Conservation (phyloP, 2,797 vertebrate species). For the Poeciliopsis turneri region DNA sequence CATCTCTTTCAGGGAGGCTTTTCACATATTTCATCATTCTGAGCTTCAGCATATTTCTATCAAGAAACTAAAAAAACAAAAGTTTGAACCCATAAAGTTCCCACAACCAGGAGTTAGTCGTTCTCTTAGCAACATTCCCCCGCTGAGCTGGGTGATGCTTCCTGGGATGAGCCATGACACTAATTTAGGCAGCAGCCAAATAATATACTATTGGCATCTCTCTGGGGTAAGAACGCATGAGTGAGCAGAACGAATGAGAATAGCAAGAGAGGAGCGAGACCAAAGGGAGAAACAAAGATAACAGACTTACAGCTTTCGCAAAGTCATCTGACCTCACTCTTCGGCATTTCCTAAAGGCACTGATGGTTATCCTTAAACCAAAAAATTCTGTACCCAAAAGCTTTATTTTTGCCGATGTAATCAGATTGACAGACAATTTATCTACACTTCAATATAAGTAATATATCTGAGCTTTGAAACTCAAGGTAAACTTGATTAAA, state of each 20-base stretch:
- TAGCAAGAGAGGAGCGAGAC: conserved; percentile 25
- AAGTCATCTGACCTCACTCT: conserved; percentile 37
- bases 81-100: conserved; percentile 9
- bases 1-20: neutral
- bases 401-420: conserved; percentile 13
- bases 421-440: neutral
- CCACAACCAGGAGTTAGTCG: conserved; percentile 23
- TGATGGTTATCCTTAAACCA: conserved; percentile 34
- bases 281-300: conserved; percentile 26
- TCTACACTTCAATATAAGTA: neutral
- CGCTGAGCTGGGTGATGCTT: conserved; percentile 28
- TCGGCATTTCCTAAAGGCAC: conserved; percentile 29
- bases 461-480: neutral
- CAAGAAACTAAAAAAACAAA: neutral
- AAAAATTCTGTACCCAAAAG: conserved; percentile 10
- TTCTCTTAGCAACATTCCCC: conserved; percentile 16
- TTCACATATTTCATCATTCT: conserved; percentile 3
- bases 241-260: conserved; percentile 36
- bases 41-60: conserved; percentile 14
- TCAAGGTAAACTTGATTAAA: neutral
- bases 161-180: conserved; percentile 46
- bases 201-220: conserved; percentile 53
- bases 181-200: conserved; percentile 57
- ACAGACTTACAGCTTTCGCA: conserved; percentile 34
- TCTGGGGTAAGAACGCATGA: conserved; percentile 31